Base-by-base conservation (phyloP, 2,113 vertebrate genomes). In the Todiramphus saurophagus region DNA sequence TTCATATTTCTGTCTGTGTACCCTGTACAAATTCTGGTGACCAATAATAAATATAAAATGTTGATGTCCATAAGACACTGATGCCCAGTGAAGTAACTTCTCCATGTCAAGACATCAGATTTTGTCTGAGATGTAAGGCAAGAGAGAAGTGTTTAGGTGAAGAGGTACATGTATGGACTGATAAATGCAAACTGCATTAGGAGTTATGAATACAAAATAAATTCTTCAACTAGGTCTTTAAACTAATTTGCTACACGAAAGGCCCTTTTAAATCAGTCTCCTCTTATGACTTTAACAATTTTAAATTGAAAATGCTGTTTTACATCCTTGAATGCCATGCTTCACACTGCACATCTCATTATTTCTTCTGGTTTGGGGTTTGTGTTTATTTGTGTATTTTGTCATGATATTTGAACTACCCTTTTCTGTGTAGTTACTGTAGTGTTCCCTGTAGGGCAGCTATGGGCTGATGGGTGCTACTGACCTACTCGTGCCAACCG, bases 401-500 rank as follows among this genome's bases (percentile, higher is more conserved):
- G 21, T 63, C n/a, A 10, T 51, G 58, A 51, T 23, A 19, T 46
- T 23, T 39, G 37, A 81, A 53, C 16, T 21, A 20, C 37, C 37
- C 2, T 20, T 15, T 72, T 48, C 4, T 7, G 39, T 39, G 51
- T 17, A 8, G 37, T 72, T 58, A 28, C 51, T 6, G 15, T 2
- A 18, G 46, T 24, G 62, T 5, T 66, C 17, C 59, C 66, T 0
- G 1, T 5, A n/a, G 82, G 19, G 10, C 23, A 39, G 28, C 46
- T 33, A 9, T 5, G 14, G 39, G n/a, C 21, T 43, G 41, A 9
- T 2, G 28, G 27, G 62, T 56, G 55, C 76, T 50, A 31, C 69
- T 28, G 3, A 4, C 9, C 41, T 1, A 0, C 7, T 56, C 10
- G 18, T 50, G n/a, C 56, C 70, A 25, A 18, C 35, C 1, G 1